Evolutionary conservation across 2,797 vertebrate species (phyloP), one percentile per base, ranked within the genome.

Genomic region (Danio kyathit): DNA sequence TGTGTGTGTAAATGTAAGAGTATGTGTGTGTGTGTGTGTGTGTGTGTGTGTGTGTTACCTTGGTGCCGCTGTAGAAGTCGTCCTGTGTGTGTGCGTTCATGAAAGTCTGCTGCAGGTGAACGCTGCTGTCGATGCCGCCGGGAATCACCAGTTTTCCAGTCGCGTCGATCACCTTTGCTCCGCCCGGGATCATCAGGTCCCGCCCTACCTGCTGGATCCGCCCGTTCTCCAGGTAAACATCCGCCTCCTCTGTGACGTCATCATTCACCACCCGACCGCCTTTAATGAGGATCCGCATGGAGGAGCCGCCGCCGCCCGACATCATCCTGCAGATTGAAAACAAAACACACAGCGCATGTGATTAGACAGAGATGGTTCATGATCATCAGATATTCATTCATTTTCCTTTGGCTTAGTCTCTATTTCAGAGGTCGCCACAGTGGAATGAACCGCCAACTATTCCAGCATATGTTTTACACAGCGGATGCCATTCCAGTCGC

Each of bases 201-300:
- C 95, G 95, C 67, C 97, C 97, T 89, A 99, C 96, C 92, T 96
- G 96, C 94, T 97, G 96, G 90, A 99, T 95, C 93, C 97, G 91
- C 85, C 97, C 97, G 0, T 97, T 97, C 94, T 99, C 97, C 0
- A 99, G 97, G 95, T 97, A 98, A 77, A 99, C 97, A 0, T 99
- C 97, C 0, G 96, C 97, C 91, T 99, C 97, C 16, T 96, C 94
- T 5, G 97, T 98, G 87, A 96, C 96, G 92, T 98, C 97, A 10
- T 98, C 96, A 0, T 98, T 98, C 88, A 99, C 97, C 88, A 99
- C 97, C 86, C 97, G 97, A 19, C 97, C 97, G 5, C 97, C 97
- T 89, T 98, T 98, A 87, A 99, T 97, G 80, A 98, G 96, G 89
- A 98, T 96, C 76, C 97, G 89, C 85, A 94, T 90, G 48, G 91